Evolutionary conservation across 2,888 invertebrate genomes (phyloP), one percentile per base, ranked within the genome.

Genomic region (Odontothrips loti): DNA sequence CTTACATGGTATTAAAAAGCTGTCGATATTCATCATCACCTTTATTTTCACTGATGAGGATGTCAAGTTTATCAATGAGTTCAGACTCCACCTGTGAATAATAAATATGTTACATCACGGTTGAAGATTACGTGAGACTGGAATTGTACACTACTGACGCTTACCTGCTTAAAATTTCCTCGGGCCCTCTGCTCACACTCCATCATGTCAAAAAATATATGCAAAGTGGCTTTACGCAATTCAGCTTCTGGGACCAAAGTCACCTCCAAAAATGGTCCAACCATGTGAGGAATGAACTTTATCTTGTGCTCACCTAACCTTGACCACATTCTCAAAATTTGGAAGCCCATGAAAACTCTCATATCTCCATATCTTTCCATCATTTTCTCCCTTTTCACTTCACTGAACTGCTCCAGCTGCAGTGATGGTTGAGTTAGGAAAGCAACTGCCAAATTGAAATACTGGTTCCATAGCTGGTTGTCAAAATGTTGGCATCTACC

Each of bases 1-100:
- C 96, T 95, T 90, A 97, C 97, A 97, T 97, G 81, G 96, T 95
- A 86, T 96, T 95, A 87, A 98, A 98, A n/a, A 98, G 90, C 83
- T 95, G 92, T 82, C 96, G 90, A 86, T 97, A 98, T 86, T 97
- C 96, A 86, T 96, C 95, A 85, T 98, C 97, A 0, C 97, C 97
- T 86, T 97, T 96, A 87, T 96, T 96, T 86, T 96, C 95, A 82
- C 96, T 96, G 79, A 98, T 95, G 47, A 97, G 89, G 83, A 96
- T 94, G 88, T 98, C 98, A 84, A 97, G 88, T 86, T 97, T 97
- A 86, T 98, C 97, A 80, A 98, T 97, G 8, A 98, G 88, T 84
- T 97, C 97, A 29, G 95, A 95, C 86, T 98, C 98, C 1, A 98
- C 96, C 85, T 90, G 84, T 34, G 85, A 8, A 68, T 68, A 27